A percentile compares a stretch with the other conserved stretches of the same genome.
Conservation (phyloP, 1,140 invertebrate genomes). For the Battus philenor region DNA sequence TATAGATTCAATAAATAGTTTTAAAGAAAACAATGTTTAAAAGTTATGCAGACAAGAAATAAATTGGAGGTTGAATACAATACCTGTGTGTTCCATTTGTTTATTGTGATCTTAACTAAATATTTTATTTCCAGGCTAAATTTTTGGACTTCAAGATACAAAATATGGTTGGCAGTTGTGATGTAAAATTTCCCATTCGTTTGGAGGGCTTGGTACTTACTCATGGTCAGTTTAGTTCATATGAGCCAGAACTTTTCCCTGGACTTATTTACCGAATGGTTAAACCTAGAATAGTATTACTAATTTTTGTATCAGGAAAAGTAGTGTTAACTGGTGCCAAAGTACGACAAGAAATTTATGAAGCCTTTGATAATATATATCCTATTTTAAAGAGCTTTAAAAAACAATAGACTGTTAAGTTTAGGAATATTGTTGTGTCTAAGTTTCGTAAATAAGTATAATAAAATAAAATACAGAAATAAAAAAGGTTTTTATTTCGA, state of each 20-base stretch:
- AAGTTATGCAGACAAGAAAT: too few species aligned
- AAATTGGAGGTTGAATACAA: too few species aligned
- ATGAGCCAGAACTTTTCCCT: constrained; percentile 96
- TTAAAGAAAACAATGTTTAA: too few species aligned
- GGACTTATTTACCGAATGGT: constrained; percentile 99
- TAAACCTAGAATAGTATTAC: constrained; percentile 97
- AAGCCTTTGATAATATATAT: constrained; percentile 99
- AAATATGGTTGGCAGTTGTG: constrained; percentile 99
- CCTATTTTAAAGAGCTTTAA: constrained; percentile 99
- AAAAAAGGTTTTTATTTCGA: too few species aligned
- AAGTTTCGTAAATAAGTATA: constrained; percentile 4
- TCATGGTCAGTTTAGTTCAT: constrained; percentile 98
- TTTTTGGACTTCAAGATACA: constrained; percentile 99
- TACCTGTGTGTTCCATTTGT: too few species aligned
- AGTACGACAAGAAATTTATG: constrained; percentile 98
- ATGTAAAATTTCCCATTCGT: constrained; percentile 99
- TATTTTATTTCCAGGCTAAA: constrained; percentile 87
- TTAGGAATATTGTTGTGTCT: constrained; percentile 16
- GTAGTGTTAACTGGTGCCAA: constrained; percentile 99
- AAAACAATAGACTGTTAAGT: constrained; percentile 81
- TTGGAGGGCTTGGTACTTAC: constrained; percentile 97
- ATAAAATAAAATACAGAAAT: too few species aligned
- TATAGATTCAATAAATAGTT: too few species aligned
- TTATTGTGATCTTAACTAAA: too few species aligned
- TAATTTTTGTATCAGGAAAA: constrained; percentile 99